Base-by-base conservation (phyloP, 2,888 invertebrate species). In the Alentia gelatinosa region DNA sequence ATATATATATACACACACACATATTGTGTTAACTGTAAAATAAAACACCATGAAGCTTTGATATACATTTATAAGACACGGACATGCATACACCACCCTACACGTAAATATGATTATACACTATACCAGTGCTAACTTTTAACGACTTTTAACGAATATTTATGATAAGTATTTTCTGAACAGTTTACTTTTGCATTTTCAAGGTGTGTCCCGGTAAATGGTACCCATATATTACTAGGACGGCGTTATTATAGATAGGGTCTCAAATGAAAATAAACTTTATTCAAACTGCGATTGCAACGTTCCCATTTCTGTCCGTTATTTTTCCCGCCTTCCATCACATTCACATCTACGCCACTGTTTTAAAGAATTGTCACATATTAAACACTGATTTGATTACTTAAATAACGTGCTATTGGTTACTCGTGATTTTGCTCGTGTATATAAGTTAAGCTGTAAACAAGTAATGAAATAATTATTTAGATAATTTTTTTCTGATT, bases 181-280 rank as follows among this genome's bases (percentile, higher is more conserved):
- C 26, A 9, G 30, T 68, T 68, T 68, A 56, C 56, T 56, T n/a
- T 56, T 56, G 56, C 56, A 19, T 56, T 56, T 56, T 19, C n/a
- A 56, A 9, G 12, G n/a, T 56, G 56, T 56, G 56, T 56, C 23
- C 23, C n/a, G 56, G 56, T 19, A 4, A 56, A 56, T n/a, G 56
- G 56, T 56, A 56, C 12, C 56, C 19, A 9, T 56, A 56, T n/a
- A 56, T 56, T n/a, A 12, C 56, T n/a, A 56, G 19, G 56, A 19
- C 19, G 23, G n/a, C 56, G n/a, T 56, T 12, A n/a, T 12, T 79
- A 26, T 79, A 79, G 79, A 35, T 79, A 79, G 79, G 35, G 79
- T 39, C 79, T 79, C 79, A 37, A 35, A 37, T 79, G 37, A 19
- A 79, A 79, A 79, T 79, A 79, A 79, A 79, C 79, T 79, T 63